phyloP scores from a whole-genome alignment of 2,113 vertebrate genomes.

The Mohoua ochrocephala region DNA sequence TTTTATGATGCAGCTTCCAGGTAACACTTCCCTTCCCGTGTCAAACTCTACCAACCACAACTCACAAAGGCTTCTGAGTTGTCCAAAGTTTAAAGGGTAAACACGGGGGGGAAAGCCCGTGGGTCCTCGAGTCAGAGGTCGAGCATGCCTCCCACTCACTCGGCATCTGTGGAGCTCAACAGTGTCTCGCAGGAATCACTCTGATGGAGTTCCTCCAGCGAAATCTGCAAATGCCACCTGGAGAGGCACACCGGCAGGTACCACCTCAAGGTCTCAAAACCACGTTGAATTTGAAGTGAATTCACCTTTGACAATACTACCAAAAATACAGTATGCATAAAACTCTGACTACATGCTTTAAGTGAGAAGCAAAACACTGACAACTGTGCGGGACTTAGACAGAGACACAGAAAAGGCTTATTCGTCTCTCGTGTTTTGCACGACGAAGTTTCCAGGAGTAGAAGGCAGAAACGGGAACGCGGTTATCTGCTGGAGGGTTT shows the following conservation, averaged over 20 bases:
- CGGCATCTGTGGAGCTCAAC: fast-evolving
- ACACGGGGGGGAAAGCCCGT: neutral
- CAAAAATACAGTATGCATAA: fast-evolving
- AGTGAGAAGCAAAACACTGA: neutral
- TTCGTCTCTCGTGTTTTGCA: neutral
- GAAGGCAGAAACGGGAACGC: neutral
- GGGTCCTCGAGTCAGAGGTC: neutral
- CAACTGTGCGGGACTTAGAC: neutral
- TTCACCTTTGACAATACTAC: neutral
- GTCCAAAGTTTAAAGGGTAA: neutral
- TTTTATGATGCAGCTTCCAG: neutral
- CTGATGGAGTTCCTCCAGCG: neutral
- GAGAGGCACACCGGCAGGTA: neutral
- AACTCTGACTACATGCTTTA: neutral
- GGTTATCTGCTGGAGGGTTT: neutral
- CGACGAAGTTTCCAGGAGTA: neutral
- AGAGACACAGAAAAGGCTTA: neutral
- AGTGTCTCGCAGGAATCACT: too few relatives aligned
- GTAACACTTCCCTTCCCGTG: neutral
- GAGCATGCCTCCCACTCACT: neutral
- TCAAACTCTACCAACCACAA: neutral
- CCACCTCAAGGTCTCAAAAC: neutral
- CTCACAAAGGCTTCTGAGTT: neutral
- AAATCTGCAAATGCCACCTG: neutral
- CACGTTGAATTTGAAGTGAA: fast-evolving